Conservation (phyloP, 2,113 vertebrate genomes). For the Athene noctua region DNA sequence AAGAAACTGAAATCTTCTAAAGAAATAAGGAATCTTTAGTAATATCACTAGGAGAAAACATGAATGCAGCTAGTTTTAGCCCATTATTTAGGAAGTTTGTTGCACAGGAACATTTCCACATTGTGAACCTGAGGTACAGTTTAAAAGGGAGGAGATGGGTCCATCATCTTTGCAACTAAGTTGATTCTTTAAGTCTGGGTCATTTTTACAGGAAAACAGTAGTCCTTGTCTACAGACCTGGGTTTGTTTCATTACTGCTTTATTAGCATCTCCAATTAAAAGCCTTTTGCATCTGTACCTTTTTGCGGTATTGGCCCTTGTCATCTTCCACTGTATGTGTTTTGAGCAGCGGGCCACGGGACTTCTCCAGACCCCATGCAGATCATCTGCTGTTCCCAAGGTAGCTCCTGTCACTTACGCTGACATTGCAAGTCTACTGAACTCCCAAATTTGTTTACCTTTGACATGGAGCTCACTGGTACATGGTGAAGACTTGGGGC, state of each 20-base stretch:
- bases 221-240: background rate
- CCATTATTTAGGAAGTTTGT: background rate
- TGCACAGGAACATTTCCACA: background rate
- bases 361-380: background rate
- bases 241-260: background rate
- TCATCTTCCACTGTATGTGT: background rate
- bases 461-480: background rate
- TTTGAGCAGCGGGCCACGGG: background rate
- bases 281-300: background rate
- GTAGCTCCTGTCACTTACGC: background rate
- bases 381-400: background rate
- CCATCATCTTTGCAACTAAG: background rate
- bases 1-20: background rate
- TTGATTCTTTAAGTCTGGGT: background rate
- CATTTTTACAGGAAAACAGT: background rate
- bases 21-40: background rate
- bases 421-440: background rate
- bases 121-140: background rate
- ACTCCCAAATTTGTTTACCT: background rate
- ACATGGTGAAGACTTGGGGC: background rate
- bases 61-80: background rate
- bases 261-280: background rate
- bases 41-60: background rate
- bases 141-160: background rate
- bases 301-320: background rate